Evolutionary conservation across 2,113 vertebrate genomes (phyloP), one percentile per base, ranked within the genome.

Genomic region (Urocolius indicus): DNA sequence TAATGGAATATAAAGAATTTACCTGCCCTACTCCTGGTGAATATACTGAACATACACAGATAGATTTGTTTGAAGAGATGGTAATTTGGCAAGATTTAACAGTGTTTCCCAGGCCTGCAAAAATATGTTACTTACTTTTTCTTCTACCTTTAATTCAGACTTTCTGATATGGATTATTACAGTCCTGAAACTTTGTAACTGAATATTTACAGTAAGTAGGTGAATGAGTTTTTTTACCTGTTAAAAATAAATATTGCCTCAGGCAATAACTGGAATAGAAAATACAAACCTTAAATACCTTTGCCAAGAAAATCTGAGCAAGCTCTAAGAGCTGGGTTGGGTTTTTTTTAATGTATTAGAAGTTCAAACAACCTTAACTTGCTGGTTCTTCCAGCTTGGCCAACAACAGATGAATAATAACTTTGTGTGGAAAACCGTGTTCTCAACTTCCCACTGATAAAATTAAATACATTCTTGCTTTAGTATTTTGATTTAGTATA

Each of bases 371-470:
- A 16, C 59, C 85, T 83, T 67, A 94, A 83, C 41, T 77, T 83
- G 6, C 87, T 74, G 67, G 67, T 88, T 89, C 75, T 91, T 94
- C 85, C 51, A 90, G 82, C 75, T 95, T 90, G 57, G 67, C 71
- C 46, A 85, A 19, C 67, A 93, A 58, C 34, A 71, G 75, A 27
- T 87, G 71, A 86, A 80, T 94, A 94, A 73, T n/a, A 88, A 90
- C 63, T 79, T 93, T 51, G 45, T 74, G 59, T 93, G 65, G 68
- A 93, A 95, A 94, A 52, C 68, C 65, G 92, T 90, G 72, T 92
- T 96, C 76, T 77, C 85, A 85, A 85, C 67, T 96, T 96, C 83
- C 78, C 62, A 30, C 79, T 93, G 93, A 86, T 93, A 95, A 94
- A 95, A 88, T 86, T 55, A 93, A 95, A 78, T 63, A 43, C 48